Percentiles rank a stretch among this genome's conserved stretches.
phyloP scores from a whole-genome alignment of 2,797 vertebrate genomes.

The Acrossocheilus wenchowensis region DNA sequence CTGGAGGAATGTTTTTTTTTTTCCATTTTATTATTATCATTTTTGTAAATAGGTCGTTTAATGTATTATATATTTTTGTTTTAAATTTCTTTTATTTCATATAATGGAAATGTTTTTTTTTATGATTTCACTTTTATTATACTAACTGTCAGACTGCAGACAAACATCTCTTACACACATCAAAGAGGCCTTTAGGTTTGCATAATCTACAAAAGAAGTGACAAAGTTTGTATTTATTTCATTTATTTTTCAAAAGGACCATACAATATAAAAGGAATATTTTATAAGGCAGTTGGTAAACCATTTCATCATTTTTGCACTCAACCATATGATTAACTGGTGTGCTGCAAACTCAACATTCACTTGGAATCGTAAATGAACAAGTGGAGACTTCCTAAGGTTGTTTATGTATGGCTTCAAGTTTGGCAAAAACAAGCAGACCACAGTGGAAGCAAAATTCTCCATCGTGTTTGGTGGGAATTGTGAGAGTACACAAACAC shows the following conservation, averaged over 20 bases:
- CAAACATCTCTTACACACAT: background rate
- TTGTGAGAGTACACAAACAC: background rate
- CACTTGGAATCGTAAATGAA: conserved; percentile 13
- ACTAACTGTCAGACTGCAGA: background rate
- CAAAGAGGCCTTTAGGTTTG: background rate
- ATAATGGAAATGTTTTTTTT: background rate
- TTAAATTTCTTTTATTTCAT: background rate
- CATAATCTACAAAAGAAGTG: background rate
- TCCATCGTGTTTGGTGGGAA: conserved; percentile 19
- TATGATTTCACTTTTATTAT: background rate
- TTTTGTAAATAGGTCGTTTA: too few species aligned
- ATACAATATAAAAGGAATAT: conserved; percentile 60
- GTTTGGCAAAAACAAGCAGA: conserved; percentile 22
- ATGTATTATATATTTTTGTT: too few species aligned
- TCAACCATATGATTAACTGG: conserved; percentile 42
- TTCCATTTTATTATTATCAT: too few species aligned
- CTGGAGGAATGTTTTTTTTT: too few species aligned
- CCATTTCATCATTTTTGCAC: conserved; percentile 47
- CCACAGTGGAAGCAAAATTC: conserved; percentile 23
- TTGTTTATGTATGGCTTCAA: conserved; percentile 51
- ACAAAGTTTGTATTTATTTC: background rate
- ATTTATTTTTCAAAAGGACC: conserved; percentile 60
- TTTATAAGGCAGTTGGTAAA: conserved; percentile 64
- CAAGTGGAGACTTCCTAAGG: conserved; percentile 34
- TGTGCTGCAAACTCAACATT: conserved; percentile 40